Percentiles rank a stretch among this genome's conserved stretches.
Evolutionary conservation across 1,140 invertebrate genomes (phyloP).

Genomic region (Bombus sibiricus): DNA sequence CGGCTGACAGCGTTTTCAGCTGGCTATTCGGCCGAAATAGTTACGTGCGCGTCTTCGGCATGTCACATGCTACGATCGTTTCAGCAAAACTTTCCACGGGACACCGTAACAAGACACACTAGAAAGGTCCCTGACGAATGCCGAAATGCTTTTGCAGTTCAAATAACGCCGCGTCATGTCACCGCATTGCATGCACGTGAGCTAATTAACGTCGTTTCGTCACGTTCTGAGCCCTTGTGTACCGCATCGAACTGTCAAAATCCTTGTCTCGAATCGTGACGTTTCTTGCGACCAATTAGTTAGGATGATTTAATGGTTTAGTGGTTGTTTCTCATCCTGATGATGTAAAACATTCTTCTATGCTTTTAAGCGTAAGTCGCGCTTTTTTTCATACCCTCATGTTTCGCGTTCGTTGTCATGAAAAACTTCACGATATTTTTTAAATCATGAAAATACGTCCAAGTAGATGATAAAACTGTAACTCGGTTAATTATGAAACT

Average conservation of each 20-base stretch:
- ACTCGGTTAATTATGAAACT: too few species aligned
- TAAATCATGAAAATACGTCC: too few species aligned
- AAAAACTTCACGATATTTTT: too few species aligned
- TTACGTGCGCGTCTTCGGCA: not conserved
- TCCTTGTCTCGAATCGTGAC: not conserved
- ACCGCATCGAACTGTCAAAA: not conserved
- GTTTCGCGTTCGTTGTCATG: too few species aligned
- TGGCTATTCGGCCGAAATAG: slow-evolving; percentile 26
- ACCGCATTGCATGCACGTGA: not conserved
- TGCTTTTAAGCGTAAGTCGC: too few species aligned
- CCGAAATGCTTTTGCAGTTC: slow-evolving; percentile 33
- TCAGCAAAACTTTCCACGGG: slow-evolving; percentile 16
- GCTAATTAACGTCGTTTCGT: slow-evolving; percentile 1
- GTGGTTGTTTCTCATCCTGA: too few species aligned
- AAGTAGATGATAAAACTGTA: too few species aligned
- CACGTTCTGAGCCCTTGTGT: not conserved
- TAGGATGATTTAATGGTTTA: not conserved
- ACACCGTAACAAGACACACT: not conserved
- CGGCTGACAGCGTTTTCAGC: not conserved
- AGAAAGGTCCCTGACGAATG: not conserved
- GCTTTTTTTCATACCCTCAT: too few species aligned
- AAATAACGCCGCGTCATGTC: slow-evolving; percentile 36
- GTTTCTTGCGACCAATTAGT: not conserved
- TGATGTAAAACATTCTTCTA: too few species aligned
- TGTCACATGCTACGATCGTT: not conserved